Evolutionary conservation across 2,113 vertebrate genomes (phyloP).

Genomic region (Gambusia affinis): DNA sequence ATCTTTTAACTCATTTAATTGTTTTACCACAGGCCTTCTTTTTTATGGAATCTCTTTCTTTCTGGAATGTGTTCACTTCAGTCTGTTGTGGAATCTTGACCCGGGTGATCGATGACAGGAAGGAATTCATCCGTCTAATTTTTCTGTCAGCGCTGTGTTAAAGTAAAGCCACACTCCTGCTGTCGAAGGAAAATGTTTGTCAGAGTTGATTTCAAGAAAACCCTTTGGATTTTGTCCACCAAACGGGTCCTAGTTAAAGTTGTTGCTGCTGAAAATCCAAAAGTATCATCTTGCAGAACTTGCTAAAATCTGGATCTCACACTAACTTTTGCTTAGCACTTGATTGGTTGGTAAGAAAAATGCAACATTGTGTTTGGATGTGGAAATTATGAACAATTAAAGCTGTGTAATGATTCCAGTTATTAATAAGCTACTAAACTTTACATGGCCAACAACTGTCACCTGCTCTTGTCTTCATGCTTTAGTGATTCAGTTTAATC

Average conservation of each 20-base stretch:
- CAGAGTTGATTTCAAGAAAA: slow-evolving; percentile 6
- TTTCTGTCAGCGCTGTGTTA: slow-evolving; percentile 6
- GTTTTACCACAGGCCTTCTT: slow-evolving; percentile 1
- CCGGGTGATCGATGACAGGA: slow-evolving; percentile 19
- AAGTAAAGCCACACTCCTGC: slow-evolving; percentile 2
- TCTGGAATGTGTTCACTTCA: slow-evolving; percentile 19
- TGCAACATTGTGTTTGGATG: background rate
- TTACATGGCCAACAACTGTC: background rate
- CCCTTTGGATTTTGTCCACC: background rate
- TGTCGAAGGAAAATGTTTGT: background rate
- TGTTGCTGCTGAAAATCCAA: too few species aligned
- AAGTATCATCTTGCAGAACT: background rate
- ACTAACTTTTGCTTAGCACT: background rate
- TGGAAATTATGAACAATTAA: background rate
- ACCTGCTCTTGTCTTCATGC: too few species aligned
- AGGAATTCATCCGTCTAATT: slow-evolving; percentile 13
- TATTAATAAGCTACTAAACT: background rate
- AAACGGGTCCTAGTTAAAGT: too few species aligned
- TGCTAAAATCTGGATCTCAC: background rate
- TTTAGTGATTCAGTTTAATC: too few species aligned
- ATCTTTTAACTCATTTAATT: background rate
- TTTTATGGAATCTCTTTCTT: slow-evolving; percentile 21
- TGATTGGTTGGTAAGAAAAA: background rate
- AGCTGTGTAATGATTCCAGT: background rate
- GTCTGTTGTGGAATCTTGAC: background rate